Percentiles rank a stretch among this genome's conserved stretches.
These are phyloP conservation scores for Lepidurus packardi DNA, from an alignment of 1,140 invertebrate species.

Conservation along the genomic window DNA sequence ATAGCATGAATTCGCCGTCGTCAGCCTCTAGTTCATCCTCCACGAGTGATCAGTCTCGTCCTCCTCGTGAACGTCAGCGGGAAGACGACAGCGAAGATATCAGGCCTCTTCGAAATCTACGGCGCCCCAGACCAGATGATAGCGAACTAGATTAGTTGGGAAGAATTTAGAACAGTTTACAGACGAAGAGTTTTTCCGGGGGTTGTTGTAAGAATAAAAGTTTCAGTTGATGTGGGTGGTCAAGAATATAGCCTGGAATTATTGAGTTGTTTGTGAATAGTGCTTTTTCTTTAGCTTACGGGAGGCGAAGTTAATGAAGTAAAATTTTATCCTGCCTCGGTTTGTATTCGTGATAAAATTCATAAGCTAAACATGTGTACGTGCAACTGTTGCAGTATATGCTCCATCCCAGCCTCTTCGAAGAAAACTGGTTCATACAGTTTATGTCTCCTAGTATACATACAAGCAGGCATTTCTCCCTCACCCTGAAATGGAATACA, in stretches of 20 bases:
- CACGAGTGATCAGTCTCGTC: not conserved
- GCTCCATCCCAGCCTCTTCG: not conserved
- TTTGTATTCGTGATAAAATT: not conserved
- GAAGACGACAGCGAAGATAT: not conserved
- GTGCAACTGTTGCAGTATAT: not conserved
- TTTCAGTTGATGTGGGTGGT: not conserved
- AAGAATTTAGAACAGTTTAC: not conserved
- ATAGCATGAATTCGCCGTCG: not conserved
- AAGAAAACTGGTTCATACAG: not conserved
- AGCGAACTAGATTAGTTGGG: not conserved
- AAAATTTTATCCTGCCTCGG: conserved; percentile 15
- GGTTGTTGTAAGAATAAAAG: not conserved
- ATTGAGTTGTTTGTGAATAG: not conserved
- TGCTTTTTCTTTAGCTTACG: not conserved
- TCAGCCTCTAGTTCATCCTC: not conserved
- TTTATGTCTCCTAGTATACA: not conserved
- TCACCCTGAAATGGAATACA: conserved; percentile 15
- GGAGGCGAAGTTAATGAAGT: not conserved
- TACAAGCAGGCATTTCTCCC: not conserved
- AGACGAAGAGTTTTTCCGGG: not conserved
- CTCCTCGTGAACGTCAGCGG: not conserved
- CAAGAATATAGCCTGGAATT: not conserved
- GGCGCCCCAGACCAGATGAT: not conserved
- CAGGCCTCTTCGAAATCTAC: not conserved
- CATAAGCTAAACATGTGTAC: not conserved